Evolutionary conservation across 1,140 invertebrate species (phyloP).

Genomic region (Bombus superbus): DNA sequence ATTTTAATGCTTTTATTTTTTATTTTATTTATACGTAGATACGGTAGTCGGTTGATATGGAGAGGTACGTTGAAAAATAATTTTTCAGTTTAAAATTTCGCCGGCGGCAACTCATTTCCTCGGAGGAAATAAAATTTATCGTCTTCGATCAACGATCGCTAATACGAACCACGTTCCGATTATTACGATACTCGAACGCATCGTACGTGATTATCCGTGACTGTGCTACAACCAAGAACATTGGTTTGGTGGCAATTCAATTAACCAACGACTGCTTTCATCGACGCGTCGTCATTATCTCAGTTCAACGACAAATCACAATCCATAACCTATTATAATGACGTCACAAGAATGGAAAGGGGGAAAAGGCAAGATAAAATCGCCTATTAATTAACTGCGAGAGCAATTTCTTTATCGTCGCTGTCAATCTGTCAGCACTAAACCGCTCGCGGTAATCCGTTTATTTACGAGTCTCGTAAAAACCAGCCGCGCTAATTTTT

Average conservation of each 20-base stretch:
- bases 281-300: not conserved
- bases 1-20: not conserved
- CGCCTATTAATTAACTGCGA: not conserved
- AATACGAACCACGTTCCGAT: not conserved
- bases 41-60: too few species aligned
- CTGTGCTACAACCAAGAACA: not conserved
- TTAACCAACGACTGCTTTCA: not conserved
- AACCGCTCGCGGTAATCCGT: not conserved
- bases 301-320: not conserved
- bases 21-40: not conserved
- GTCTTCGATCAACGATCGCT: not conserved
- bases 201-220: not conserved
- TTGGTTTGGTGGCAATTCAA: slow-evolving; percentile 3
- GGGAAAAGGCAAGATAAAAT: not conserved
- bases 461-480: not conserved
- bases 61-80: not conserved
- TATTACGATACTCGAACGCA: not conserved
- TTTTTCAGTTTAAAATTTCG: slow-evolving; percentile 8
- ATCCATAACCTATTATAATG: too few species aligned
- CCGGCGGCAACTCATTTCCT: not conserved
- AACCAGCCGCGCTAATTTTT: not conserved
- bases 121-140: not conserved
- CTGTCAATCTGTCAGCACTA: too few species aligned
- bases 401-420: not conserved
- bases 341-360: too few species aligned